Evolutionary conservation across 2,888 invertebrate species (phyloP), one percentile per base, ranked within the genome.

Genomic region (Minunthozetes semirufus): DNA sequence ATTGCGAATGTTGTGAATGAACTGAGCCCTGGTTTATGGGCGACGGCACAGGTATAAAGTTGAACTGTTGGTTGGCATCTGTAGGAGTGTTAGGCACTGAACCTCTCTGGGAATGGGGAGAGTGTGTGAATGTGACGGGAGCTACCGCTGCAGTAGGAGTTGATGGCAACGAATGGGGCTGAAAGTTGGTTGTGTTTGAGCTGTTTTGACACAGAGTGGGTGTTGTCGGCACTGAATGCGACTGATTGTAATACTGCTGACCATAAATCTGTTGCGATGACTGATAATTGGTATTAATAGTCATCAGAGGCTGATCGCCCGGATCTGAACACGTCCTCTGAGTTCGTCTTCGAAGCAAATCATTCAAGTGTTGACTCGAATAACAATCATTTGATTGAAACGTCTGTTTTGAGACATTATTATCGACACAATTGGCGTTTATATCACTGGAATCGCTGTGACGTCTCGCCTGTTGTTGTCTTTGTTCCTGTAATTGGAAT

Each of bases 181-280:
- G 75, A 17, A 50, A 42, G 11, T 42, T 42, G 42, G 1, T 42
- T 13, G 5, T 9, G 27, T 48, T 29, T 53, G 70, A 46, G 48
- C 33, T 48, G 27, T 46, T 46, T 0, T 66, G 66, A 71, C 72
- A 53, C 1, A 76, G 72, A 19, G 75, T 76, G 11, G 76, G 76
- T 9, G 76, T 76, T 5, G 66, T 76, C 56, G 76, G 76, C 56
- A 76, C 76, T 17, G 75, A 75, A 71, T 76, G 75, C 25, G 72
- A 75, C 17, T 74, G 75, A 48, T 25, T 71, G 19, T 68, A 68
- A 27, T n/a, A 29, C 46, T 70, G 73, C 27, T 76, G 50, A 27
- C 25, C 29, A 46, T 33, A 61, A 8, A 66, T 38, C 5, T 72
- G 72, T 22, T 70, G 70, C 4, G 70, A 8, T 15, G 70, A 70